Evolutionary conservation across 2,888 invertebrate species (phyloP).

Genomic region (Pogonocherus hispidulus): DNA sequence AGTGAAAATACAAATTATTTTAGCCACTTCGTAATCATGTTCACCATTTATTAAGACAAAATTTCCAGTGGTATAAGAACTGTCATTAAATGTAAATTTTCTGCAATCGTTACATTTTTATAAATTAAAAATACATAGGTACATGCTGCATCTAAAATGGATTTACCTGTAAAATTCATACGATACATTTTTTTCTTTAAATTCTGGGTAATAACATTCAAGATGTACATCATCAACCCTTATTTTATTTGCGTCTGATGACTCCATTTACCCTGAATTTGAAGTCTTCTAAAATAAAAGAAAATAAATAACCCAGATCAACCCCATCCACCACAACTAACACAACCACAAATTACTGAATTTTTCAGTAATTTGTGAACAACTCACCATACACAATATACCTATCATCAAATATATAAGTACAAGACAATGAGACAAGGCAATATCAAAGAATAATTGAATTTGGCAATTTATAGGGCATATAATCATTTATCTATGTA

Average conservation of each 20-base stretch:
- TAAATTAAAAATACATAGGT: not conserved
- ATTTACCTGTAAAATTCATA: slow-evolving; percentile 25
- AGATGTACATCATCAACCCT: not conserved
- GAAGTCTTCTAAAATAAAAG: not conserved
- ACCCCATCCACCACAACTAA: no score
- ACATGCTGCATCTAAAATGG: not conserved
- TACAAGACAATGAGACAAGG: no score
- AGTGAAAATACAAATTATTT: slow-evolving; percentile 32
- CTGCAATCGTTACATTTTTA: not conserved
- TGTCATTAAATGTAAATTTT: slow-evolving; percentile 1
- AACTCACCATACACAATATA: no score
- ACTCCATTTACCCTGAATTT: not conserved
- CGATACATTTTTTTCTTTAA: slow-evolving; percentile 1
- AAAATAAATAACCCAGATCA: not conserved
- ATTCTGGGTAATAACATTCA: slow-evolving; percentile 23
- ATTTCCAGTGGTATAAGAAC: not conserved
- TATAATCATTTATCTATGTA: no score
- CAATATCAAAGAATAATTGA: no score
- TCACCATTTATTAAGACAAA: slow-evolving; percentile 9
- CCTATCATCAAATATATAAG: no score
- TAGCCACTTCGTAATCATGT: slow-evolving; percentile 4
- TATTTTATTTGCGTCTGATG: slow-evolving; percentile 9
- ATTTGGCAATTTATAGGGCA: no score
- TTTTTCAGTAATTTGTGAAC: no score
- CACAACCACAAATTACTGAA: no score